These are phyloP conservation scores for Aradus depressus DNA, from an alignment of 2,888 invertebrate genomes.

Conservation along the genomic window DNA sequence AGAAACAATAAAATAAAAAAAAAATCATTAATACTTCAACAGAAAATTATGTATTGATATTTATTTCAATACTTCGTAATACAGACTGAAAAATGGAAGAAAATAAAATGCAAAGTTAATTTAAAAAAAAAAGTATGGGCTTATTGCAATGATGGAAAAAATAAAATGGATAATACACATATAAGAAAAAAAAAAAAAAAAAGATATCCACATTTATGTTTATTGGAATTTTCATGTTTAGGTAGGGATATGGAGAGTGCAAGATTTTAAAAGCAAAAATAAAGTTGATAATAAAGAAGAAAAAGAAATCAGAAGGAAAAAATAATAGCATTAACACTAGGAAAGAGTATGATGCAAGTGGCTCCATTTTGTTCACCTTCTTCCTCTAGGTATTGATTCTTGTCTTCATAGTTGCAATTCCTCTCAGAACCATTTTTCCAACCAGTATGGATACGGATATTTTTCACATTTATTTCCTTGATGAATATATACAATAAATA, in stretches of 20 bases:
- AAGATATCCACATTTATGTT: constrained; percentile 9
- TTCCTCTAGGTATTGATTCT: constrained; percentile 26
- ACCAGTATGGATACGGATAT: constrained; percentile 1
- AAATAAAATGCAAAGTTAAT: constrained; percentile 3
- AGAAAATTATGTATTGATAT: neutral
- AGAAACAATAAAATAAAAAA: neutral
- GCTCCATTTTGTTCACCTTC: constrained; percentile 28
- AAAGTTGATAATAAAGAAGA: constrained; percentile 15
- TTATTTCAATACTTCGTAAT: neutral
- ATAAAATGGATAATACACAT: neutral
- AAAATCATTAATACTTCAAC: neutral
- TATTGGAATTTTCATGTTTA: constrained; percentile 2
- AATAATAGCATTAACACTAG: constrained; percentile 3
- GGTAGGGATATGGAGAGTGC: constrained; percentile 8
- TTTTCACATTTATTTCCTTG: constrained; percentile 1
- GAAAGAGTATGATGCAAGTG: constrained; percentile 24
- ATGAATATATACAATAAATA: neutral
- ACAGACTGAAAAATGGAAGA: neutral
- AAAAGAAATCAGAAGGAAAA: constrained; percentile 5
- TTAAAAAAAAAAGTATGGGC: neutral
- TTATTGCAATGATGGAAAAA: neutral
- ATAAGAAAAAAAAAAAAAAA: neutral
- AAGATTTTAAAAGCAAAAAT: constrained; percentile 8
- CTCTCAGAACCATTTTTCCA: neutral
- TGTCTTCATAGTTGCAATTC: constrained; percentile 9